Base-by-base conservation (phyloP, 2,888 invertebrate genomes). In the Nesidiocoris tenuis region DNA sequence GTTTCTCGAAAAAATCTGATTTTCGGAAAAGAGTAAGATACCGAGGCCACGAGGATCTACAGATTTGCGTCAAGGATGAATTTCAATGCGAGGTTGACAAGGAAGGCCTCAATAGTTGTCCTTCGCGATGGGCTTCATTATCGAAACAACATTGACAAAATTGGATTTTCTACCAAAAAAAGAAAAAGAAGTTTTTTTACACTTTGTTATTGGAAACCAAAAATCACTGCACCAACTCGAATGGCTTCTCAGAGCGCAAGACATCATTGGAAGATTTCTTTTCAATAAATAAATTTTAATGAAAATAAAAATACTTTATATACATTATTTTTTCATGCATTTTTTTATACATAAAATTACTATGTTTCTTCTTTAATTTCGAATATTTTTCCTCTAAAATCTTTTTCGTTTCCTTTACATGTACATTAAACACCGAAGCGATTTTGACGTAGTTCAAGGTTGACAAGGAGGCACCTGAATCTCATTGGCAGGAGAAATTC, bases 241-340 rank as follows among this genome's bases (percentile, higher is more conserved):
- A 39, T 12, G 39, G 39, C 39, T 7, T 39, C n/a, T n/a, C n/a
- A n/a, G n/a, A 39, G 3, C 39, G 39, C 39, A 39, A 39, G 39
- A 39, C 39, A 39, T 7, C 39, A 61, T 61, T 72, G 72, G 72
- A 72, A 72, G 72, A 72, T 61, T 72, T 61, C 25, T 59, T 61
- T 72, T 72, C 54, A 72, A 71, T 71, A 71, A 71, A 72, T 72
- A 72, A 70, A 70, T 59, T 72, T 59, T 56, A 72, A 72, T 72
- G 23, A 72, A 72, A 72, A 72, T 72, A 72, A 72, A 72, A 72
- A 72, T 72, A 72, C 61, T 72, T 72, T 72, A 72, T 72, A 72
- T 72, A 61, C 61, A 72, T 72, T 72, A 72, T 72, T 24, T 70
- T 56, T 67, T 22, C 39, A 67, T 22, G 56, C n/a, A 22, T 56